phyloP scores from a whole-genome alignment of 2,113 vertebrate genomes.

The Odontophorus gujanensis region DNA sequence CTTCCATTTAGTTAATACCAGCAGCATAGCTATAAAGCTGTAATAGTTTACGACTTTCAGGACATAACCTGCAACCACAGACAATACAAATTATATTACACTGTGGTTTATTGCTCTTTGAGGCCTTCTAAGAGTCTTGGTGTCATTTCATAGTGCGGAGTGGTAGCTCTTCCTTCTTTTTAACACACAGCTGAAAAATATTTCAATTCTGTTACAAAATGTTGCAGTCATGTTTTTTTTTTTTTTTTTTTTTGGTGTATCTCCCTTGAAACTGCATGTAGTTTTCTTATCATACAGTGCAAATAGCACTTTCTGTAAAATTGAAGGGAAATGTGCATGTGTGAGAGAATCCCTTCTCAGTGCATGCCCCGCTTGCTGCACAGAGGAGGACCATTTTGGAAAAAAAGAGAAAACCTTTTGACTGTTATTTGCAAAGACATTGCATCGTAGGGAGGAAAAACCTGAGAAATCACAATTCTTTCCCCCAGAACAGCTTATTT shows the following conservation, averaged over 20 bases:
- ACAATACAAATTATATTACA: slow-evolving; percentile 75
- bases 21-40: slow-evolving; percentile 71
- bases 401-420: background rate
- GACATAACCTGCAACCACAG: slow-evolving; percentile 77
- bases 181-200: slow-evolving; percentile 16
- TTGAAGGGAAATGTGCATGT: background rate
- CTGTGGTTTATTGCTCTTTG: slow-evolving; percentile 52
- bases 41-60: slow-evolving; percentile 73
- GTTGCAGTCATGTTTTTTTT: background rate
- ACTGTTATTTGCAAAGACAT: background rate
- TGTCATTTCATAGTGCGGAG: slow-evolving; percentile 3
- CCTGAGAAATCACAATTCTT: background rate
- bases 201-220: background rate
- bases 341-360: background rate
- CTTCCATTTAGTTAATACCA: slow-evolving; percentile 76
- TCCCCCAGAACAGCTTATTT: background rate
- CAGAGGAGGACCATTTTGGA: slow-evolving; percentile 10
- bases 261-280: background rate
- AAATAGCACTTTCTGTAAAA: background rate
- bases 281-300: background rate
- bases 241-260: background rate
- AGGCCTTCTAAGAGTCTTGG: slow-evolving; percentile 44
- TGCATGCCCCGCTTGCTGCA: background rate
- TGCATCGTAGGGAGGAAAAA: background rate
- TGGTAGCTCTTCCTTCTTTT: slow-evolving; percentile 46